A percentile compares a stretch with the other conserved stretches of the same genome.
phyloP scores from a whole-genome alignment of 2,797 vertebrate genomes.

The Cephalopachus bancanus region DNA sequence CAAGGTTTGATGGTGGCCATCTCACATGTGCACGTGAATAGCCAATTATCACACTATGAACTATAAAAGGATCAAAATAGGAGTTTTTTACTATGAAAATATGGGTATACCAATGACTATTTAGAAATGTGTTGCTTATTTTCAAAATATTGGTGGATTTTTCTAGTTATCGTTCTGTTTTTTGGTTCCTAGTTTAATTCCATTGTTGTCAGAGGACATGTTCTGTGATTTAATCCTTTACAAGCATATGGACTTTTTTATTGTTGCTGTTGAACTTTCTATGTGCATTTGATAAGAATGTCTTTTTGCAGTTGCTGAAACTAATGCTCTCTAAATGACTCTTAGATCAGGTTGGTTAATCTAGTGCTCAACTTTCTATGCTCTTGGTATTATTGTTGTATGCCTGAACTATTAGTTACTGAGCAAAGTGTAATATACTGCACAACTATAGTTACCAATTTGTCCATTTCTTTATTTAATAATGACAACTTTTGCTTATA shows the following conservation, averaged over 20 bases:
- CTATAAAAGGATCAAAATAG: background rate
- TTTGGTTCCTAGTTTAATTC: background rate
- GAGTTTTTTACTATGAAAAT: background rate
- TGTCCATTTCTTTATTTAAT: background rate
- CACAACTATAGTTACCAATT: background rate
- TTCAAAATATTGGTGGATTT: background rate
- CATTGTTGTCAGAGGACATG: background rate
- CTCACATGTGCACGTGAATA: too few species aligned
- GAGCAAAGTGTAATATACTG: background rate
- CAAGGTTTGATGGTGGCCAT: too few species aligned
- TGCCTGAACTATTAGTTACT: background rate
- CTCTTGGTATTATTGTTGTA: background rate
- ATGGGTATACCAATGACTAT: background rate
- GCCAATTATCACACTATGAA: too few species aligned
- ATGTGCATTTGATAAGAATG: background rate
- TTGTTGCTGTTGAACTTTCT: background rate
- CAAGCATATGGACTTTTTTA: background rate
- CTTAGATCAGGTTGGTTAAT: background rate
- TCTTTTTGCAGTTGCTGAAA: background rate
- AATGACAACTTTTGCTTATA: background rate
- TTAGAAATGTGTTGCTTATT: background rate
- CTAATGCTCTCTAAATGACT: background rate
- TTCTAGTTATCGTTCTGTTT: background rate
- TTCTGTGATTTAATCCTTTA: background rate
- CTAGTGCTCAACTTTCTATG: background rate